A percentile compares a stretch with the other conserved stretches of the same genome.
phyloP scores from a whole-genome alignment of 2,888 invertebrate genomes.

The Oscheius myriophilus region DNA sequence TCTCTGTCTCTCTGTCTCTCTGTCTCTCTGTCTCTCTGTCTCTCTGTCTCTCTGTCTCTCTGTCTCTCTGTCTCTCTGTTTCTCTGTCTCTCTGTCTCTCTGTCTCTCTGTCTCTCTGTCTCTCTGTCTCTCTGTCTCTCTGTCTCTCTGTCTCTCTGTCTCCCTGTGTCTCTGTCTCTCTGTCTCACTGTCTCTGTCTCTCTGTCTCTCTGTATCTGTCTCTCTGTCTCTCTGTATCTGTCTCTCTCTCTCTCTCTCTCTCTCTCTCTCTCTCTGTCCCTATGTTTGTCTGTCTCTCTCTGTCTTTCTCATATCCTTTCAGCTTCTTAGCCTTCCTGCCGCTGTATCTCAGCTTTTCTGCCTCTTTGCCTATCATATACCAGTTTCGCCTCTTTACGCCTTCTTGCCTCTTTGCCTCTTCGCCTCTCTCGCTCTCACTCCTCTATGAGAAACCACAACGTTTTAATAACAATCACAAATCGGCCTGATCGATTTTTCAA shows the following conservation, averaged over 20 bases:
- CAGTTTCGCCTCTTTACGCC: neutral
- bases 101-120: neutral
- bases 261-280: neutral
- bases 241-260: slow-evolving; percentile 2
- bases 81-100: neutral
- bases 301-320: slow-evolving; percentile 6
- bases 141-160: neutral
- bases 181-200: neutral
- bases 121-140: neutral
- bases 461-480: neutral
- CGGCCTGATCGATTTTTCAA: no score
- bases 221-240: slow-evolving; percentile 4
- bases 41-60: neutral
- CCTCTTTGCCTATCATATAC: neutral
- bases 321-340: no score
- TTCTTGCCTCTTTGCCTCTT: neutral
- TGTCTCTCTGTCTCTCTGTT: slow-evolving; percentile 1
- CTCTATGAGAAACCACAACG: neutral
- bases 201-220: neutral
- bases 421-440: neutral
- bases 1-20: neutral
- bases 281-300: neutral
- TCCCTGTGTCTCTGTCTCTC: no score
- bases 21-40: neutral
- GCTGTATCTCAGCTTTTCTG: neutral